phyloP scores from a whole-genome alignment of 2,888 invertebrate species.

The Caenorhabditis drosophilae region DNA sequence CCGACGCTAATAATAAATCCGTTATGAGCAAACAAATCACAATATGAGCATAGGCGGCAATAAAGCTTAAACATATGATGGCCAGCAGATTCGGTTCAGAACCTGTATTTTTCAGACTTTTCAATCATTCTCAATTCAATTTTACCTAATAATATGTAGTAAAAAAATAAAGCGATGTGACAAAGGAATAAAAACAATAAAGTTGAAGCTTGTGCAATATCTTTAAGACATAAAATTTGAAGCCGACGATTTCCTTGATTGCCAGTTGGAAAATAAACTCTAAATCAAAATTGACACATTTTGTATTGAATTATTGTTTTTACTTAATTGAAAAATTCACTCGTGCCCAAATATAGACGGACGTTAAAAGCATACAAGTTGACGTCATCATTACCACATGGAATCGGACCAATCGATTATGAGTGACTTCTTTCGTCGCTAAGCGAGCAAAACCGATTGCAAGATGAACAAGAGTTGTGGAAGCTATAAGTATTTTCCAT shows the following conservation, averaged over 20 bases:
- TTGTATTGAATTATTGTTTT: constrained; percentile 4
- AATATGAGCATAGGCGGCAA: constrained; percentile 51
- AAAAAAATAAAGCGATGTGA: constrained; percentile 49
- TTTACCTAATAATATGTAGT: constrained; percentile 39
- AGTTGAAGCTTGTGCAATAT: constrained; percentile 37
- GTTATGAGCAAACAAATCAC: constrained; percentile 35
- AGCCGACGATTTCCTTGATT: constrained; percentile 32
- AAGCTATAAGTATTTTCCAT: constrained; percentile 6
- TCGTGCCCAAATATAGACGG: constrained; percentile 45
- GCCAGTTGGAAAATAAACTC: constrained; percentile 12
- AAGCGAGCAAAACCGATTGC: constrained; percentile 23
- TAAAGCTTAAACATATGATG: constrained; percentile 38
- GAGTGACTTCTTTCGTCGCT: constrained; percentile 26
- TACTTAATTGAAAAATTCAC: constrained; percentile 34
- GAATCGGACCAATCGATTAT: constrained; percentile 44
- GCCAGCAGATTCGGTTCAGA: constrained; percentile 46
- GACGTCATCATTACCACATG: constrained; percentile 37
- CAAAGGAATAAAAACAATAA: constrained; percentile 44
- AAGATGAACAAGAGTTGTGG: constrained; percentile 11
- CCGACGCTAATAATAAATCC: constrained; percentile 15
- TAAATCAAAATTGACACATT: constrained; percentile 7
- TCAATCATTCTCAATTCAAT: not conserved
- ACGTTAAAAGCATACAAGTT: constrained; percentile 40
- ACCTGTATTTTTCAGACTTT: constrained; percentile 30
- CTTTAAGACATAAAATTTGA: constrained; percentile 37